Conservation (phyloP, 2,888 invertebrate species). For the Rhagonycha fulva region DNA sequence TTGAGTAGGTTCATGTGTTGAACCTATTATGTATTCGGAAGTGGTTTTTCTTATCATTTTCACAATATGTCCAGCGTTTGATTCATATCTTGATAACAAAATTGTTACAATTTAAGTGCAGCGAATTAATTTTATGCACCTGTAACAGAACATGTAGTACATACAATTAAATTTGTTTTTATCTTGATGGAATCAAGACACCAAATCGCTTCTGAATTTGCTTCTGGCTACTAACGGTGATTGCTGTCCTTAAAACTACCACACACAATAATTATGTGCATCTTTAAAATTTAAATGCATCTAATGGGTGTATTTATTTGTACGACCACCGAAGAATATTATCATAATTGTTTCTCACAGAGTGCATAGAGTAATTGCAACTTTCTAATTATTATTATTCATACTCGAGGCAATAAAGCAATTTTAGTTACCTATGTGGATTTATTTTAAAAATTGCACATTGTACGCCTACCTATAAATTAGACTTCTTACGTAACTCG, state of each 20-base stretch:
- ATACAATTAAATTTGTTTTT: neutral
- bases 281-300: neutral
- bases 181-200: neutral
- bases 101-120: too few relatives aligned
- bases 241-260: neutral
- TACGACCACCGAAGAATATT: neutral
- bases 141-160: neutral
- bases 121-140: neutral
- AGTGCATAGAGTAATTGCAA: neutral
- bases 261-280: neutral
- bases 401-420: neutral
- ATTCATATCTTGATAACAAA: too few relatives aligned
- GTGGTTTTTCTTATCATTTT: too few relatives aligned
- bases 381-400: neutral
- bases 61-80: too few relatives aligned
- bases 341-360: neutral
- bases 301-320: neutral
- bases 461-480: neutral
- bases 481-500: neutral
- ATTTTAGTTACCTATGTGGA: neutral
- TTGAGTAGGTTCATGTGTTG: too few relatives aligned
- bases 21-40: too few relatives aligned
- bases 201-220: neutral
- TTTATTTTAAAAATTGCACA: neutral
- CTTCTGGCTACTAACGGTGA: neutral